phyloP scores from a whole-genome alignment of 2,113 vertebrate species.

The Malurus elegans region DNA sequence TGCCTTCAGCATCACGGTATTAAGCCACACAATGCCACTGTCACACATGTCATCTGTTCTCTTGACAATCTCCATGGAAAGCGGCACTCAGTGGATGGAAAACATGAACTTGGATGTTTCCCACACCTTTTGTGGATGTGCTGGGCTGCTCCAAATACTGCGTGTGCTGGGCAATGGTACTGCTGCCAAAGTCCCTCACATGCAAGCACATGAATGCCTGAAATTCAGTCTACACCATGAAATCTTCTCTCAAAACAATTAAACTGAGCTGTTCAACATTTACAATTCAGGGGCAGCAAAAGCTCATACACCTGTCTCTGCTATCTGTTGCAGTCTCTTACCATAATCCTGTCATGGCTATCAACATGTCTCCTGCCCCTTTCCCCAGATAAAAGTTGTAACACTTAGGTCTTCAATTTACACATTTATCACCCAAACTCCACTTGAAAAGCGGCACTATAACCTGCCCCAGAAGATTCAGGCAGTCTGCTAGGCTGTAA shows the following conservation, averaged over 20 bases:
- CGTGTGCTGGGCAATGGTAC: rapidly evolving
- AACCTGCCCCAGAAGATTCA: background rate
- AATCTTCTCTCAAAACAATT: background rate
- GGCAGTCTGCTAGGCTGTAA: background rate
- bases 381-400: background rate
- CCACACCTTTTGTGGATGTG: background rate
- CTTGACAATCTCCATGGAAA: background rate
- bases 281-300: background rate
- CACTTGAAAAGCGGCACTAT: background rate
- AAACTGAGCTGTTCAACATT: background rate
- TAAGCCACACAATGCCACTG: background rate
- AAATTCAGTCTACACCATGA: background rate
- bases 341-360: background rate
- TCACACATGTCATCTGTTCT: background rate
- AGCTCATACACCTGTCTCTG: background rate
- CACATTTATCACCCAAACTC: background rate
- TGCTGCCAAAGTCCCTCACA: background rate
- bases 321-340: background rate
- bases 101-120: rapidly evolving
- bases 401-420: background rate
- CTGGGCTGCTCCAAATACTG: background rate
- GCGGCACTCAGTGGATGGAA: background rate
- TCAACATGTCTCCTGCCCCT: too few species aligned
- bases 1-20: background rate
- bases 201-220: background rate